These are phyloP conservation scores for Cyanoderma ruficeps DNA, from an alignment of 2,113 vertebrate species.

Conservation along the genomic window DNA sequence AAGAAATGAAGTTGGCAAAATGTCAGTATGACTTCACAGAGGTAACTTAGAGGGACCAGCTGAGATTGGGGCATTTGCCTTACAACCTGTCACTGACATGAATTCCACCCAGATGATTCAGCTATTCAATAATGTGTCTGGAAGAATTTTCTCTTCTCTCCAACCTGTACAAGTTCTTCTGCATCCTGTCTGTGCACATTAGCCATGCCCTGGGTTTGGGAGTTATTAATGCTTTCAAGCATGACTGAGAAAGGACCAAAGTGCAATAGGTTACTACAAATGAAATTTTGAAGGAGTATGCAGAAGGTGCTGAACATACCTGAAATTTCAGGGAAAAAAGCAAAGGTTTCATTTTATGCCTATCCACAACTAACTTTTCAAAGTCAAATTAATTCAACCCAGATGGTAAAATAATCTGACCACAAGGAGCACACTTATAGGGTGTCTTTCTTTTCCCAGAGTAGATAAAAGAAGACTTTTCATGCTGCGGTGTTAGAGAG, in stretches of 20 bases:
- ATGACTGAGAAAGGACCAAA: neutral
- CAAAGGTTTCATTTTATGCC: neutral
- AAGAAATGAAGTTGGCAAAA: neutral
- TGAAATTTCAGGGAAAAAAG: neutral
- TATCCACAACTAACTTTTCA: neutral
- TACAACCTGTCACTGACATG: neutral
- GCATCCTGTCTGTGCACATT: neutral
- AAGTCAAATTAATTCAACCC: neutral
- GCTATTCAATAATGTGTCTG: neutral
- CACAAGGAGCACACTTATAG: neutral
- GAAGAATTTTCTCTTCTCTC: neutral
- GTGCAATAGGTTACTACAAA: neutral
- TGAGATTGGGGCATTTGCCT: neutral
- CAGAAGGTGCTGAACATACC: neutral
- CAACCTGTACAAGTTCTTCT: neutral
- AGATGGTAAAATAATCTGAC: neutral
- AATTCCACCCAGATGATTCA: neutral
- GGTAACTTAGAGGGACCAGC: neutral
- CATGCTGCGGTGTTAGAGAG: neutral
- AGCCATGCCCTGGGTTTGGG: neutral
- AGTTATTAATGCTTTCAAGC: neutral
- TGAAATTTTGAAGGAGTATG: neutral
- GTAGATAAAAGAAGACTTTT: neutral
- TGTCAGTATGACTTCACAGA: neutral
- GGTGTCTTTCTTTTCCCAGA: neutral